Evolutionary conservation across 1,140 invertebrate genomes (phyloP).

Genomic region (Drosophila nikananu): DNA sequence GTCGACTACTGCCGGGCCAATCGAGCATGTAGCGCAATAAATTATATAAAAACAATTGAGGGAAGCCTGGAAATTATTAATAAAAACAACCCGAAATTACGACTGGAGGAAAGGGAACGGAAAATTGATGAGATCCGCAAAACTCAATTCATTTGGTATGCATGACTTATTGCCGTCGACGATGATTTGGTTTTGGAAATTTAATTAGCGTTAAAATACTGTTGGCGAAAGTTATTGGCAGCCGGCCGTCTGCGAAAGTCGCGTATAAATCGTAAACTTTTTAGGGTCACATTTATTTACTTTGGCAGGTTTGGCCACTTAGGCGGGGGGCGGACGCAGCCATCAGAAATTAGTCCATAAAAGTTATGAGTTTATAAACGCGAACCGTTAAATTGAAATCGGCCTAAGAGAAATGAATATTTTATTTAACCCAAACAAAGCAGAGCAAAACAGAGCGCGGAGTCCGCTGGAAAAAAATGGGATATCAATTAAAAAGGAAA

Average conservation of each 20-base stretch:
- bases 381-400: slow-evolving; percentile 52
- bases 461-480: slow-evolving; percentile 20
- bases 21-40: slow-evolving; percentile 69
- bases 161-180: slow-evolving; percentile 64
- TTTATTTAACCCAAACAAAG: slow-evolving; percentile 35
- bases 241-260: slow-evolving; percentile 36
- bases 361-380: slow-evolving; percentile 64
- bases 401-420: slow-evolving; percentile 55
- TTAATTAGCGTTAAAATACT: slow-evolving; percentile 76
- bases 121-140: slow-evolving; percentile 20
- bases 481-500: slow-evolving; percentile 53
- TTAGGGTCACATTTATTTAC: slow-evolving; percentile 67
- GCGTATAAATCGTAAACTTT: slow-evolving; percentile 70
- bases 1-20: slow-evolving; percentile 26
- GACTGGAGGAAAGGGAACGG: neutral
- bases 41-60: slow-evolving; percentile 73
- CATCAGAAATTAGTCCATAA: slow-evolving; percentile 53
- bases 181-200: slow-evolving; percentile 53
- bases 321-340: slow-evolving; percentile 12
- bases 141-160: slow-evolving; percentile 69
- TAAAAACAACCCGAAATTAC: slow-evolving; percentile 34
- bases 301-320: slow-evolving; percentile 36
- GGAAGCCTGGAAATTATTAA: slow-evolving; percentile 39
- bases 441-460: slow-evolving; percentile 7
- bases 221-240: slow-evolving; percentile 51